These are phyloP conservation scores for Germaria angustata DNA, from an alignment of 2,888 invertebrate genomes.

Conservation along the genomic window DNA sequence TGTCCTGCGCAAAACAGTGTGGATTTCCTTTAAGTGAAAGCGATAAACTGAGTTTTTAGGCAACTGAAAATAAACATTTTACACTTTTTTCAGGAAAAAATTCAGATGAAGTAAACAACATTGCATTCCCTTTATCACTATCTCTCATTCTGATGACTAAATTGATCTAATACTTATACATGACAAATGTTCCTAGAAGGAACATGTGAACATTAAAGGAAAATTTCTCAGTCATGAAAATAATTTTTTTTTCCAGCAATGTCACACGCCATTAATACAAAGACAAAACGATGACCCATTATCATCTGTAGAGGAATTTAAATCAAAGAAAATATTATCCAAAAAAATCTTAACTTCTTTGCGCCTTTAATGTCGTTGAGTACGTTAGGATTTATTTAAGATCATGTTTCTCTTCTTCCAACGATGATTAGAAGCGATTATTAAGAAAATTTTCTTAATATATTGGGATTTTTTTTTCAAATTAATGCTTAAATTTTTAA, in stretches of 20 bases:
- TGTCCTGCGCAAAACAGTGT: no score
- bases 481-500: constrained; percentile 66
- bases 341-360: constrained; percentile 18
- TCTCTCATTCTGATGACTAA: no score
- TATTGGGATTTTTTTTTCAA: constrained; percentile 53
- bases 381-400: constrained; percentile 28
- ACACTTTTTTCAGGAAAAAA: no score
- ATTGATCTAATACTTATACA: no score
- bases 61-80: no score
- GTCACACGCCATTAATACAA: constrained; percentile 31
- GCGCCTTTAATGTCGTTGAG: constrained; percentile 11
- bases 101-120: no score
- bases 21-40: no score
- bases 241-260: constrained; percentile 18
- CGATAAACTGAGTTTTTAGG: no score
- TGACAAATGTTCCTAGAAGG: background rate
- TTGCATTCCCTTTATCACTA: no score
- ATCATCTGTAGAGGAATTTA: constrained; percentile 38
- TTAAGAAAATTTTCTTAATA: constrained; percentile 56
- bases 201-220: background rate
- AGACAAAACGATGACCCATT: constrained; percentile 37
- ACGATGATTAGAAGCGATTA: constrained; percentile 54
- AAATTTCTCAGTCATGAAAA: background rate
- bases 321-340: constrained; percentile 21
- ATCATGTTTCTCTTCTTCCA: constrained; percentile 45